Evolutionary conservation across 2,113 vertebrate genomes (phyloP).

Genomic region (Lutjanus erythropterus): DNA sequence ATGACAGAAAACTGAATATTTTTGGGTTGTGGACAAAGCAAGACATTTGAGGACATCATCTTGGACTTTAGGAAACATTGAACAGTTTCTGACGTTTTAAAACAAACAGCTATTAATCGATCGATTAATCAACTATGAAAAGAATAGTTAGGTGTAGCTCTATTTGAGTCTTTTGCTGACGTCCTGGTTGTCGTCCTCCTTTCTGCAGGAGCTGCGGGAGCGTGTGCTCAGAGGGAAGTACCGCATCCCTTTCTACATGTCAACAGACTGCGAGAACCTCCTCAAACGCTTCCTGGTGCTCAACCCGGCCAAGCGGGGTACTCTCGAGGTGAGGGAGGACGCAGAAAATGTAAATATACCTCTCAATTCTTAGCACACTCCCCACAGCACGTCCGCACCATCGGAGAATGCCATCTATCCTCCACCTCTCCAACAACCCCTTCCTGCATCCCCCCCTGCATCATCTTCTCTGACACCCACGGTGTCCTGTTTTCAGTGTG

Average conservation of each 20-base stretch:
- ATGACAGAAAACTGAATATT: too few species aligned
- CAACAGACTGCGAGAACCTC: constrained; percentile 99
- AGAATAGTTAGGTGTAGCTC: too few species aligned
- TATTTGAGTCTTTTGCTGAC: not conserved
- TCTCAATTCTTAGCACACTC: constrained; percentile 35
- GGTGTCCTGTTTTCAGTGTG: constrained; percentile 37
- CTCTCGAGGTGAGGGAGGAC: constrained; percentile 93
- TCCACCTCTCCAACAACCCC: constrained; percentile 8
- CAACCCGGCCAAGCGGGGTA: constrained; percentile 97
- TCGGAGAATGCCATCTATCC: constrained; percentile 57
- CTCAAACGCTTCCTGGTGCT: constrained; percentile 99
- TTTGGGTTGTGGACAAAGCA: too few species aligned
- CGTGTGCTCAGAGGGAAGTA: constrained; percentile 98
- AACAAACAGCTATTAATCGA: too few species aligned
- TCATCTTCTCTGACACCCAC: constrained; percentile 48
- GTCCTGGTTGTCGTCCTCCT: not conserved
- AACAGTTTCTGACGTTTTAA: too few species aligned
- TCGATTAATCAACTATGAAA: too few species aligned
- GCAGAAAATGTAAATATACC: constrained; percentile 75
- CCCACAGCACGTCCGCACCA: constrained; percentile 48
- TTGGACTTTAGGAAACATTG: too few species aligned
- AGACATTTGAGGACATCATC: too few species aligned
- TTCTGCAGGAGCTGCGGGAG: constrained; percentile 92
- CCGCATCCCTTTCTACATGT: constrained; percentile 99
- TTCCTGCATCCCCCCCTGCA: constrained; percentile 28